A percentile compares a stretch with the other conserved stretches of the same genome.
Evolutionary conservation across 2,888 invertebrate species (phyloP).

Genomic region (Lycocerus yunnanus): DNA sequence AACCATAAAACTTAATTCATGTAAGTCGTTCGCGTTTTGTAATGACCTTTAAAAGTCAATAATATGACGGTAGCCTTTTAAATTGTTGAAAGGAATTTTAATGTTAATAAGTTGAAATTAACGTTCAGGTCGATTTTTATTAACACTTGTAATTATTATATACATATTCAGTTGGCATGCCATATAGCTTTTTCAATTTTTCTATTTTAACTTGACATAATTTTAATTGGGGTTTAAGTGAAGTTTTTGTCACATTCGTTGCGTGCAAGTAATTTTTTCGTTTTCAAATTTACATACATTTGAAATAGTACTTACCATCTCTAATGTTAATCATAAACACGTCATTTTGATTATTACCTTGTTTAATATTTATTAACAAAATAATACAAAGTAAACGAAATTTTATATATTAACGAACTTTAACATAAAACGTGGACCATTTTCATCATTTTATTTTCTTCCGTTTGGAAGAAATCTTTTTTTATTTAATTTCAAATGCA

Average conservation of each 20-base stretch:
- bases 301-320: neutral
- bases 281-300: neutral
- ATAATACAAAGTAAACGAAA: neutral
- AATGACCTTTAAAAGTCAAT: neutral
- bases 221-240: neutral
- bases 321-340: neutral
- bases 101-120: neutral
- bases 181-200: neutral
- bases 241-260: neutral
- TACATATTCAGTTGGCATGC: neutral
- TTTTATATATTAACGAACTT: neutral
- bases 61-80: neutral
- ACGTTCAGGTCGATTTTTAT: neutral
- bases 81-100: conserved; percentile 5
- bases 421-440: neutral
- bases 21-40: conserved; percentile 2
- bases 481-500: neutral
- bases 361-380: neutral
- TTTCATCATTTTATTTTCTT: neutral
- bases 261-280: neutral
- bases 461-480: neutral
- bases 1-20: neutral
- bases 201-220: neutral
- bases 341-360: neutral
- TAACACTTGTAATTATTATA: neutral